Evolutionary conservation across 2,797 vertebrate species (phyloP), one percentile per base, ranked within the genome.

Genomic region (Anableps anableps): DNA sequence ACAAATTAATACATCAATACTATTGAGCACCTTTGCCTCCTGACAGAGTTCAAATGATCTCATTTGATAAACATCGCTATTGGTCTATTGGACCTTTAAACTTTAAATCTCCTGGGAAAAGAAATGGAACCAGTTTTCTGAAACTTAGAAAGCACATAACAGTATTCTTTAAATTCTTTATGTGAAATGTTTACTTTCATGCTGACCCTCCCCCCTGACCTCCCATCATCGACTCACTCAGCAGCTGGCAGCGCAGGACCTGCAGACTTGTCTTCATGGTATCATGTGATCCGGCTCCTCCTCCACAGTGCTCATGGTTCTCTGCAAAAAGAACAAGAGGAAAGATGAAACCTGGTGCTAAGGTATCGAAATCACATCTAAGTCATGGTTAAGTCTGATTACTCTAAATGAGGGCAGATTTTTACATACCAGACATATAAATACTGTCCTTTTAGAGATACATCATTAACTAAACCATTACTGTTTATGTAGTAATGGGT

Each of bases 211-310:
- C 10, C 23, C 71, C 23, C n/a, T n/a, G 23, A 36, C 26, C 50
- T 19, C 10, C 31, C 48, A n/a, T 34, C 70, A 64, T 87, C 73
- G 71, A 98, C 98, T 97, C 97, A 99, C 98, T 97, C 97, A 99
- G 97, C 95, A 99, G 97, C 97, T 97, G 97, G 96, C 97, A 97
- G 97, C 96, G 97, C 96, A 99, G 97, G 97, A 97, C 97, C 97
- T 97, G 97, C 96, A 97, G 97, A 96, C 97, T 97, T 97, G 96
- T 99, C 98, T 98, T 99, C 98, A 99, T 99, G 98, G 97, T 99
- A 99, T 98, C 97, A 98, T 98, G 96, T 98, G 97, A 95, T 98
- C 98, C 96, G 97, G 96, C 91, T 97, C 97, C 93, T 97, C 96
- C 97, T 97, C 96, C 96, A 98, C 96, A 97, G 97, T 97, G 97